Base-by-base conservation (phyloP, 2,888 invertebrate species). In the Tridacna gigas region DNA sequence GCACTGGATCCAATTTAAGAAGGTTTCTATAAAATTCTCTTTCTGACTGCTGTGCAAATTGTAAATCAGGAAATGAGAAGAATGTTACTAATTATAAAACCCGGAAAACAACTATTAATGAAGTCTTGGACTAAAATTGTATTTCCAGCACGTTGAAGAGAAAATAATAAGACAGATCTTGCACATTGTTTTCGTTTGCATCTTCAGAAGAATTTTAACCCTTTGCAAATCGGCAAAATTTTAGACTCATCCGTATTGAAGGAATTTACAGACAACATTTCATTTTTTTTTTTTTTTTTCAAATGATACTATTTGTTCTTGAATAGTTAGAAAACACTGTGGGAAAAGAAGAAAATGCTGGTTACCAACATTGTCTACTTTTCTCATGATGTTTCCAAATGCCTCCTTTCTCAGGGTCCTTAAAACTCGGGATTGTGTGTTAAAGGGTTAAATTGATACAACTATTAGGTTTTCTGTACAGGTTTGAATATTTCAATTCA, bases 11-110 rank as follows among this genome's bases (percentile, higher is more conserved):
- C 37, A 37, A 37, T 37, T 37, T 37, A 37, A 37, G 7, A 37
- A 4, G 37, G 37, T 7, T 37, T 37, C 37, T 37, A 37, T 37
- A 37, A 37, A 37, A 2, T 37, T 37, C 37, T 37, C 37, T 37
- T 37, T 2, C 37, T 37, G 37, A 37, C 37, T 37, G 7, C 7
- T 37, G 3, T 37, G 37, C 37, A 7, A 37, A 26, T 65, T 65
- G 26, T 65, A 65, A 65, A 65, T 65, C 28, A 28, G 65, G 26
- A 65, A 65, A 65, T 26, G 65, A 65, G 65, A 65, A 25, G 25
- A 65, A 26, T 65, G 26, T 26, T 28, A 65, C 28, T 65, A 65
- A 26, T 28, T 65, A 26, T 65, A 28, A 65, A 65, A 65, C 28
- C 65, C 7, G 65, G 20, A 15, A 56, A 18, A 65, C 25, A 26